Evolutionary conservation across 2,113 vertebrate genomes (phyloP).

Genomic region (Tenebrosternarchus preto): DNA sequence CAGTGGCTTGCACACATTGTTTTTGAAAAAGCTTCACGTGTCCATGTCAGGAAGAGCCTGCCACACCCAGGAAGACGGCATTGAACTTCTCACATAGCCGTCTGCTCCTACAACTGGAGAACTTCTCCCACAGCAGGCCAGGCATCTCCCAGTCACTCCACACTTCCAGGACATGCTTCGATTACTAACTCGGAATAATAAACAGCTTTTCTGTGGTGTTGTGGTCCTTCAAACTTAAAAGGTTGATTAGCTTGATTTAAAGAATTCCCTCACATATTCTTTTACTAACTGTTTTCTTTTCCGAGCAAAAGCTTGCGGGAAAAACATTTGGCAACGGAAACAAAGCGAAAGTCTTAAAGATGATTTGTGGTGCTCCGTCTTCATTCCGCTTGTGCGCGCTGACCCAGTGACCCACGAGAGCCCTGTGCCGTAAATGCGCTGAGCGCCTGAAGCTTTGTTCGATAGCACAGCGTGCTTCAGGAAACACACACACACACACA

Average conservation of each 20-base stretch:
- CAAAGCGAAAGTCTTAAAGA: slow-evolving; percentile 6
- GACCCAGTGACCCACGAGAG: slow-evolving; percentile 9
- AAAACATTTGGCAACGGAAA: not conserved
- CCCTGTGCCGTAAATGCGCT: not conserved
- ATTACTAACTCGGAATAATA: slow-evolving; percentile 13
- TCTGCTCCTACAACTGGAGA: too few relatives aligned
- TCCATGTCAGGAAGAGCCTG: slow-evolving; percentile 61
- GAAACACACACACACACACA: not conserved
- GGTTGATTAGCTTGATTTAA: slow-evolving; percentile 19
- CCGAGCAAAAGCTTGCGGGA: not conserved
- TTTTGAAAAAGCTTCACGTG: slow-evolving; percentile 59
- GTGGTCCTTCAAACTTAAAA: not conserved
- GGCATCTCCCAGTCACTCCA: slow-evolving; percentile 61
- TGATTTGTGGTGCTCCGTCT: slow-evolving; percentile 16
- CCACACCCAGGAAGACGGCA: too few relatives aligned
- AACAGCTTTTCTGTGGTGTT: not conserved
- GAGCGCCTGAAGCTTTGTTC: not conserved
- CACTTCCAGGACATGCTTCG: not conserved
- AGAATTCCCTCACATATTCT: slow-evolving; percentile 27
- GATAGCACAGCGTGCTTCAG: not conserved
- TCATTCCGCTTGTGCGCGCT: not conserved
- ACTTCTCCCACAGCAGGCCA: not conserved
- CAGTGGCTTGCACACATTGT: slow-evolving; percentile 40
- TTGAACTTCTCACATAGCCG: too few relatives aligned
- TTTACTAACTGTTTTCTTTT: slow-evolving; percentile 28